Evolutionary conservation across 2,888 invertebrate genomes (phyloP).

Genomic region (Plebejus anna): DNA sequence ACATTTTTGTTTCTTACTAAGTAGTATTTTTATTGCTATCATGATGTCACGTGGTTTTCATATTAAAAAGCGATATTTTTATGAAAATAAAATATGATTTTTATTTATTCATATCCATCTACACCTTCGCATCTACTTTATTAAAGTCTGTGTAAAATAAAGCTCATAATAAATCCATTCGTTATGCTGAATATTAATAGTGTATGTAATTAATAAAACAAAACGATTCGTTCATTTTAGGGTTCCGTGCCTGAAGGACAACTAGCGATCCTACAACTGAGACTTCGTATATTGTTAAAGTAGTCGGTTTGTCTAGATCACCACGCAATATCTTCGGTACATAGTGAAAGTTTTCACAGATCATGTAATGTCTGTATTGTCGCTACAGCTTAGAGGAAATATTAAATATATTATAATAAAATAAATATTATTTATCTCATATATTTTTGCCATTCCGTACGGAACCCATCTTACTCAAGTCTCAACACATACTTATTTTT

Average conservation of each 20-base stretch:
- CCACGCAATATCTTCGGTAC: too few species aligned
- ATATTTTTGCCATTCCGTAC: too few species aligned
- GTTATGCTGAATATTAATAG: slow-evolving; percentile 10
- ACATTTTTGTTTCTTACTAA: slow-evolving; percentile 2
- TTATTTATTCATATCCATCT: slow-evolving; percentile 6
- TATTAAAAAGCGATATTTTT: neutral
- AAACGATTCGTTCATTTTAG: neutral
- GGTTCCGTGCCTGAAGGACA: neutral
- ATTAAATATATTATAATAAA: too few species aligned
- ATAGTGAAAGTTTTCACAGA: too few species aligned
- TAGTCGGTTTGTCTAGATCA: too few species aligned
- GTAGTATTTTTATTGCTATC: neutral
- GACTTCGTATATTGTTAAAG: neutral
- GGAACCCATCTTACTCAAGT: too few species aligned
- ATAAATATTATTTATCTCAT: too few species aligned
- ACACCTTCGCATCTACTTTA: neutral
- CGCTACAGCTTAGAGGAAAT: too few species aligned
- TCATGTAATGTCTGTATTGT: too few species aligned
- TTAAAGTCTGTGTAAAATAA: neutral
- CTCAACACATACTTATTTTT: neutral
- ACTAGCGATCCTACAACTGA: neutral
- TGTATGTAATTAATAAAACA: neutral
- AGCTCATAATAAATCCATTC: slow-evolving; percentile 1
- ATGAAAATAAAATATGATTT: neutral
- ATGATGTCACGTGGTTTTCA: neutral